phyloP scores from a whole-genome alignment of 1,140 invertebrate genomes.

The Apis cerana region DNA sequence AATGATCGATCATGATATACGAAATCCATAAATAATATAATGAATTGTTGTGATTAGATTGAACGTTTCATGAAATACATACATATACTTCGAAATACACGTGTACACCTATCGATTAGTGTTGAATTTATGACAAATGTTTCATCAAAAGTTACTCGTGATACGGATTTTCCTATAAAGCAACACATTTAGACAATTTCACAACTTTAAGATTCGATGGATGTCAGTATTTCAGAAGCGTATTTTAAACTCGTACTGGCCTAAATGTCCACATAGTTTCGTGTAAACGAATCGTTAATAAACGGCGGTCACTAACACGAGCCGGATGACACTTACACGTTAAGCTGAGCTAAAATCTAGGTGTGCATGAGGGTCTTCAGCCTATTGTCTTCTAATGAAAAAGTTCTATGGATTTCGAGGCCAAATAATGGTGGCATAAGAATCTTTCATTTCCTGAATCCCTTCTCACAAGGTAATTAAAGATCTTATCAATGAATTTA shows the following conservation, averaged over 20 bases:
- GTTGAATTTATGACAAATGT: not conserved
- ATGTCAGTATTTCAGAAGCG: not conserved
- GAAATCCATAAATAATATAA: not conserved
- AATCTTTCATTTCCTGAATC: too few relatives aligned
- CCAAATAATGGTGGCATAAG: too few relatives aligned
- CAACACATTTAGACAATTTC: conserved; percentile 18
- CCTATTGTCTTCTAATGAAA: too few relatives aligned
- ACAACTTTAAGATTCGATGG: not conserved
- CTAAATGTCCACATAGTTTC: conserved; percentile 36
- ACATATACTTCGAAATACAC: conserved; percentile 20
- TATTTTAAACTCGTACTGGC: conserved; percentile 27
- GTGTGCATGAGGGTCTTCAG: not conserved
- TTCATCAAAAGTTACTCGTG: not conserved
- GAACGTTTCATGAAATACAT: not conserved
- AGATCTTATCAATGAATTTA: too few relatives aligned
- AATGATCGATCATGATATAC: not conserved
- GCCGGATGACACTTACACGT: conserved; percentile 17
- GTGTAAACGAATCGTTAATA: conserved; percentile 11
- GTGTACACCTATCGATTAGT: conserved; percentile 12
- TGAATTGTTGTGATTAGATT: not conserved
- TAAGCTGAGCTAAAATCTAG: conserved; percentile 21
- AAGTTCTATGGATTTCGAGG: too few relatives aligned
- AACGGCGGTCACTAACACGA: not conserved
- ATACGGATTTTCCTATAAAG: conserved; percentile 17
- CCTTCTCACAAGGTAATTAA: too few relatives aligned